Conservation (phyloP, 2,113 vertebrate species). For the human region GRCh38 chr14:54190001-54190500, state of each 20-base stretch:
- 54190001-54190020: constrained; percentile 77
- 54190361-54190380: neutral
- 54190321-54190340: neutral
- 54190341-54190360: neutral
- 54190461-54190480: neutral
- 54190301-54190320: neutral
- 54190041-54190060: constrained; percentile 79
- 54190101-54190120: constrained; percentile 60
- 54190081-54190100: constrained; percentile 65
- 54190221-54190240: neutral
- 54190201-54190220: constrained; percentile 39
- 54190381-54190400: neutral
- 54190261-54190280: neutral
- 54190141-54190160: constrained; percentile 67
- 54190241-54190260: neutral
- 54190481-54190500: neutral
- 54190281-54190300: neutral
- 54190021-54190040: constrained; percentile 72
- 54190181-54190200: constrained; percentile 4
- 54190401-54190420: neutral
- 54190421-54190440: neutral
- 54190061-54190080: constrained; percentile 79
- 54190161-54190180: constrained; percentile 43
- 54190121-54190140: constrained; percentile 67
- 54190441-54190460: neutral